phyloP scores from a whole-genome alignment of 2,797 vertebrate genomes.

The Rallus crepitans region DNA sequence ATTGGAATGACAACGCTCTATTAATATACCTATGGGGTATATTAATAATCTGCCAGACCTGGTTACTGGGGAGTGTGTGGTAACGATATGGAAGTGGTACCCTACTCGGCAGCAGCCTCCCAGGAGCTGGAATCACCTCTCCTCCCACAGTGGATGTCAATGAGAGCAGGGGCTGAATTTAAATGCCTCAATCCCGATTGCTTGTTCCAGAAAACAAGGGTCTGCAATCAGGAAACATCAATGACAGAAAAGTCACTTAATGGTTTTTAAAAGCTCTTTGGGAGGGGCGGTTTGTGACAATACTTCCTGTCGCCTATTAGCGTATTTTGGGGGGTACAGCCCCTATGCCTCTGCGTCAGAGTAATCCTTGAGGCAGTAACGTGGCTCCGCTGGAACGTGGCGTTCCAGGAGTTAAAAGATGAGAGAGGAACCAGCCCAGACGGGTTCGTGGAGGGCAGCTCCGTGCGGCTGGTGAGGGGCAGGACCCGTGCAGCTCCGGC shows the following conservation, averaged over 20 bases:
- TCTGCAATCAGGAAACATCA: not conserved
- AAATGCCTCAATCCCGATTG: not conserved
- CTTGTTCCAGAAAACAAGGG: not conserved
- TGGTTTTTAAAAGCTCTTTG: not conserved
- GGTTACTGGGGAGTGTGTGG: not conserved
- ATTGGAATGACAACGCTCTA: not conserved
- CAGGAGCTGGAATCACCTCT: not conserved
- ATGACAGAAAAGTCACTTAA: not conserved
- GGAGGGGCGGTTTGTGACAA: not conserved
- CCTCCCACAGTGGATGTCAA: not conserved
- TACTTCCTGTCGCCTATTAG: not conserved
- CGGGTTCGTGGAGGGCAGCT: not conserved
- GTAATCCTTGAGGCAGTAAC: not conserved
- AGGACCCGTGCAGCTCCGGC: not conserved
- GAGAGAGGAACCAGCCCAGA: not conserved
- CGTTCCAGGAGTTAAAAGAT: not conserved
- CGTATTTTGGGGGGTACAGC: not conserved
- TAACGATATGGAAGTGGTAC: not conserved
- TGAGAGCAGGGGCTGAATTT: not conserved
- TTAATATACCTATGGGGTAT: not conserved
- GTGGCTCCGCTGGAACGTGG: not conserved
- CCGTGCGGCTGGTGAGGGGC: rapidly evolving
- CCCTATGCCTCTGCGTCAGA: not conserved
- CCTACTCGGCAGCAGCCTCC: not conserved
- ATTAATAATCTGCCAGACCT: not conserved